Evolutionary conservation across 2,113 vertebrate genomes (phyloP).

Genomic region (Xiphophorus couchianus): DNA sequence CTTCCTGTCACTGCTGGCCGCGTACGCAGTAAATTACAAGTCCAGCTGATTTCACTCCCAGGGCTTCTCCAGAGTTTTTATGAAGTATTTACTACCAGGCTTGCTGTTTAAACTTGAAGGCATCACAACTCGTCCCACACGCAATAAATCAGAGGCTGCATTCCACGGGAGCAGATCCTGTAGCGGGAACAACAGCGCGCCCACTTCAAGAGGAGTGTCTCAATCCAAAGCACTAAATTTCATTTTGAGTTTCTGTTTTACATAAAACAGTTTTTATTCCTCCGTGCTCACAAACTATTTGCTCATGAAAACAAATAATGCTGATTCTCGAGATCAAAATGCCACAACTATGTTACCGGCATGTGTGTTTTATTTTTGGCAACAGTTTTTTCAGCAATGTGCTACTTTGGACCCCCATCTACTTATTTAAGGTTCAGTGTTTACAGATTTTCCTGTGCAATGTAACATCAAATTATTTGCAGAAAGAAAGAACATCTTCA

Average conservation of each 20-base stretch:
- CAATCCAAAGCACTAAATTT: neutral
- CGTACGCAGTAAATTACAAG: slow-evolving; percentile 42
- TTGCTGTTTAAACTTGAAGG: slow-evolving; percentile 2
- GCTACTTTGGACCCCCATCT: neutral
- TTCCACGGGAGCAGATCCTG: slow-evolving; percentile 4
- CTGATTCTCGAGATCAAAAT: neutral
- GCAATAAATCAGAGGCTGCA: slow-evolving; percentile 44
- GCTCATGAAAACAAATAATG: neutral
- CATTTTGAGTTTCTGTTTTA: neutral
- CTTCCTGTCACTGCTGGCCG: slow-evolving; percentile 43
- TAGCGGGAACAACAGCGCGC: slow-evolving; percentile 25
- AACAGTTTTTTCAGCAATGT: neutral
- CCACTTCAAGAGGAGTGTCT: slow-evolving; percentile 10
- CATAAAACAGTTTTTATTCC: neutral
- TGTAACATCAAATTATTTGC: no score
- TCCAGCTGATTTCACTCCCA: slow-evolving; percentile 49
- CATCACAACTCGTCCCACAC: neutral
- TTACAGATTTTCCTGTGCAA: neutral
- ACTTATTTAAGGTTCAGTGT: neutral
- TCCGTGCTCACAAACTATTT: neutral
- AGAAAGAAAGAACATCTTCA: no score
- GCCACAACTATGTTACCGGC: neutral
- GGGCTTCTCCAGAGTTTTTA: slow-evolving; percentile 31
- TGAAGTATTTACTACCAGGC: slow-evolving; percentile 33
- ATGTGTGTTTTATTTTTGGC: neutral